Conservation (phyloP, 35 echinoderm and acorn worm species). For the Holothuria glaberrima region DNA sequence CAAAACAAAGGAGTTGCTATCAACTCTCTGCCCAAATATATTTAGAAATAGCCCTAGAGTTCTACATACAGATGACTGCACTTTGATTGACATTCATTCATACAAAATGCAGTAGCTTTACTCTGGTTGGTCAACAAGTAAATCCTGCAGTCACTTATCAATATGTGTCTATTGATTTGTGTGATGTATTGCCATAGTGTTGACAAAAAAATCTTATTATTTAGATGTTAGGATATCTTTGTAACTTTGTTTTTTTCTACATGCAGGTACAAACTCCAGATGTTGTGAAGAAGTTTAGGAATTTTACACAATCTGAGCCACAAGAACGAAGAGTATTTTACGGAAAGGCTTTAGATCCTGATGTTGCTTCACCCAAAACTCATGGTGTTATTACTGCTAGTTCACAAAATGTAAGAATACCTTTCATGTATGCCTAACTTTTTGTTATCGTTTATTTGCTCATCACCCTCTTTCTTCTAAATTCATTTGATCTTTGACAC, state of each 20-base stretch:
- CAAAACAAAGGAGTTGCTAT: no score
- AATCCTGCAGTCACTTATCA: no score
- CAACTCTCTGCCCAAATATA: no score
- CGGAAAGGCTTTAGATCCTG: conserved; percentile 85
- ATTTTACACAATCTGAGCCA: conserved; percentile 88
- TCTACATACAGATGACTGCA: no score
- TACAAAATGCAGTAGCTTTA: no score
- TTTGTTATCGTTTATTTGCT: background rate
- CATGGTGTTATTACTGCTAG: conserved; percentile 83
- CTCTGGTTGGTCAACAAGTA: no score
- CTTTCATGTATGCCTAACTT: background rate
- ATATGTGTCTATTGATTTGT: no score
- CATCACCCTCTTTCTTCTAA: background rate
- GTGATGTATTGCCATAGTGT: no score
- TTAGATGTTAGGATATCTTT: background rate
- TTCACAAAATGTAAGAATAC: conserved; percentile 72
- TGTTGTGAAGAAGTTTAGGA: conserved; percentile 94
- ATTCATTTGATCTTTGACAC: background rate
- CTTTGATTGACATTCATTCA: no score
- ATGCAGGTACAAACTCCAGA: conserved; percentile 89
- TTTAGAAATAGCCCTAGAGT: no score
- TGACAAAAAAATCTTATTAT: no score
- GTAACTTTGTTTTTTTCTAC: background rate
- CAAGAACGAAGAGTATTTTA: conserved; percentile 87
- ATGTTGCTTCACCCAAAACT: conserved; percentile 75